Conservation (phyloP, 2,888 invertebrate species). For the Mimas tiliae region DNA sequence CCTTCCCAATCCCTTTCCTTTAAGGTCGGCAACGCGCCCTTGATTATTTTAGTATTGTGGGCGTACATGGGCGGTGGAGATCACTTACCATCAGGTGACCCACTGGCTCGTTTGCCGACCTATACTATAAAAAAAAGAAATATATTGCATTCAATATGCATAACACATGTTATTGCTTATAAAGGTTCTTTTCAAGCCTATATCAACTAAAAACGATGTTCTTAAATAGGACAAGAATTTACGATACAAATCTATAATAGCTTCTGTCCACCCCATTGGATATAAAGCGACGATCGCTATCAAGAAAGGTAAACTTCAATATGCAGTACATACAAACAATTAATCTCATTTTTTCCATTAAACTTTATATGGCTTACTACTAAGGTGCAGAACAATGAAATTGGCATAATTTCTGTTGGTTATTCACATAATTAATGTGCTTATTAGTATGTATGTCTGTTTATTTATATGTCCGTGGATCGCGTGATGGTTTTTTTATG, state of each 20-base stretch:
- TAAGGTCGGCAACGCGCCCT: too few species aligned
- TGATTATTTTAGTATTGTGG: too few species aligned
- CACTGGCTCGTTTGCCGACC: too few species aligned
- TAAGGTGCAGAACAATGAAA: background rate
- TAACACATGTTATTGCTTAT: background rate
- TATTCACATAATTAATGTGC: background rate
- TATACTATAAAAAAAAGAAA: too few species aligned
- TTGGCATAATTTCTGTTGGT: background rate
- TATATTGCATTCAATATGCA: too few species aligned
- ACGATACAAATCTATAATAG: conserved; percentile 12
- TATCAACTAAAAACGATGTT: background rate
- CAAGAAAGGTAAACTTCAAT: conserved; percentile 16
- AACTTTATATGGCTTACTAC: background rate
- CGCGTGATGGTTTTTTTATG: conserved; percentile 2
- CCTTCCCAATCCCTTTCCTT: too few species aligned
- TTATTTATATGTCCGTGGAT: background rate
- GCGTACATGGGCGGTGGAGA: too few species aligned
- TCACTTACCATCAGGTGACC: too few species aligned
- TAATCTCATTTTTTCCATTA: background rate
- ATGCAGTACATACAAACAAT: conserved; percentile 5
- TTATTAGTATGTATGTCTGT: background rate
- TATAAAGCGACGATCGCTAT: conserved; percentile 9
- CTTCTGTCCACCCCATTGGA: conserved; percentile 12
- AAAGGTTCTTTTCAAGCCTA: background rate
- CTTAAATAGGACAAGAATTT: background rate